phyloP scores from a whole-genome alignment of 2,797 vertebrate genomes.

The Lindbergichthys nudifrons region DNA sequence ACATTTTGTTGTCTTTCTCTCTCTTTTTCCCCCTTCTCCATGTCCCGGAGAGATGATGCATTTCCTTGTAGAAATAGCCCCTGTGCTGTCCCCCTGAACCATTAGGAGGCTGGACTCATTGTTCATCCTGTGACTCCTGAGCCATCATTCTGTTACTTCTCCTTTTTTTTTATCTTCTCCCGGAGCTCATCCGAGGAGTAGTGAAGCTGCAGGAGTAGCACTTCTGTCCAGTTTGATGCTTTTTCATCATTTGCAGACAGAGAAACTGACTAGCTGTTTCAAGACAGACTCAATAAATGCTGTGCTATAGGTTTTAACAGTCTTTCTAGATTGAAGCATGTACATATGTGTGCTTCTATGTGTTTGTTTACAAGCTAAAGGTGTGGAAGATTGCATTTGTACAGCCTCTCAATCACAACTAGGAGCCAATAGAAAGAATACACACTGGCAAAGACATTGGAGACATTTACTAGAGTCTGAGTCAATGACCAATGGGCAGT shows the following conservation, averaged over 20 bases:
- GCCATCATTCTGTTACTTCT: constrained; percentile 57
- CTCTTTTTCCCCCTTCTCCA: constrained; percentile 19
- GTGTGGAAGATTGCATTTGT: constrained; percentile 70
- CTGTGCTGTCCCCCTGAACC: constrained; percentile 58
- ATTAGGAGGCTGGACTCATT: constrained; percentile 69
- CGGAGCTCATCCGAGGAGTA: constrained; percentile 35
- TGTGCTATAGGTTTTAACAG: constrained; percentile 54
- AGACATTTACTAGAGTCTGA: constrained; percentile 19
- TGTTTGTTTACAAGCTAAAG: constrained; percentile 43
- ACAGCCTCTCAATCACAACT: constrained; percentile 74
- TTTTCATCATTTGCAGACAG: constrained; percentile 67
- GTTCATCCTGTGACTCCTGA: constrained; percentile 64
- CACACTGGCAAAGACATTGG: constrained; percentile 41
- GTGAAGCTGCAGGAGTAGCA: constrained; percentile 46
- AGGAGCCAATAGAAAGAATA: constrained; percentile 52
- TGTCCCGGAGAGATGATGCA: constrained; percentile 69
- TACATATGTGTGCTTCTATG: constrained; percentile 17
- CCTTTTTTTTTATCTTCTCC: constrained; percentile 62
- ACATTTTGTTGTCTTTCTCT: constrained; percentile 49
- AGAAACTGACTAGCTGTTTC: constrained; percentile 48
- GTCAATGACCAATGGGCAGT: not conserved
- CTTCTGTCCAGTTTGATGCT: constrained; percentile 60
- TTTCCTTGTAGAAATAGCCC: constrained; percentile 69
- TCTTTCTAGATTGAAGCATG: constrained; percentile 44
- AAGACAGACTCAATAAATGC: constrained; percentile 50